phyloP scores from a whole-genome alignment of 1,140 invertebrate species.

The Paramacrobiotus metropolitanus region DNA sequence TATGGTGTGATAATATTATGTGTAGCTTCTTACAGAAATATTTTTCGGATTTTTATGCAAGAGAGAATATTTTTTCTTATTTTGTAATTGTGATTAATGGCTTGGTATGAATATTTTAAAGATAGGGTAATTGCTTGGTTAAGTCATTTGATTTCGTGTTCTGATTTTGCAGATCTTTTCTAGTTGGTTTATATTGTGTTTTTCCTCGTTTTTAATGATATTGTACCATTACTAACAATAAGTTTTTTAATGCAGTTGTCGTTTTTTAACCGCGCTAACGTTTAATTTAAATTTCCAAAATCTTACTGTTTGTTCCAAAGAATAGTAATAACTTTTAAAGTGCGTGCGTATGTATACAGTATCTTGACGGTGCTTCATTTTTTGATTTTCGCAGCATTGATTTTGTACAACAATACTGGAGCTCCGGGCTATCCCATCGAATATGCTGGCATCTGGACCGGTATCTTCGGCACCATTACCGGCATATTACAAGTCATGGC shows the following conservation, averaged over 20 bases:
- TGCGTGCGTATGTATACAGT: background rate
- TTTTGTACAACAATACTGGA: background rate
- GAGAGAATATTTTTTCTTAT: too few species aligned
- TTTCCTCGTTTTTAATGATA: background rate
- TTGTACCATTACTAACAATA: background rate
- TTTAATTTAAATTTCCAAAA: background rate
- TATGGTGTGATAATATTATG: too few species aligned
- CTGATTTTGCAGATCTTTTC: too few species aligned
- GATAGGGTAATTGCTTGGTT: too few species aligned
- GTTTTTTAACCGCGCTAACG: background rate
- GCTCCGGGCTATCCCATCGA: constrained; percentile 1
- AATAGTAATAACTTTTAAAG: background rate
- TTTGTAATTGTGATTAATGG: too few species aligned
- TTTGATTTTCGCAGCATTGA: background rate
- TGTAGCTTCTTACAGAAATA: too few species aligned
- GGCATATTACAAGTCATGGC: background rate
- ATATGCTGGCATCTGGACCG: background rate
- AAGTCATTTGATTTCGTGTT: too few species aligned
- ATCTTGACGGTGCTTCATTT: too few species aligned
- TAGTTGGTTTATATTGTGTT: too few species aligned
- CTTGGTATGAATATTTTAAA: too few species aligned
- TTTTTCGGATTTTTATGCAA: too few species aligned
- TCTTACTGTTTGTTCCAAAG: background rate
- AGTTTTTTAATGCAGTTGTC: background rate
- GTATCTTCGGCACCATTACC: background rate